Conservation (phyloP, 2,797 vertebrate genomes). For the Pseudocheirus occidentalis region DNA sequence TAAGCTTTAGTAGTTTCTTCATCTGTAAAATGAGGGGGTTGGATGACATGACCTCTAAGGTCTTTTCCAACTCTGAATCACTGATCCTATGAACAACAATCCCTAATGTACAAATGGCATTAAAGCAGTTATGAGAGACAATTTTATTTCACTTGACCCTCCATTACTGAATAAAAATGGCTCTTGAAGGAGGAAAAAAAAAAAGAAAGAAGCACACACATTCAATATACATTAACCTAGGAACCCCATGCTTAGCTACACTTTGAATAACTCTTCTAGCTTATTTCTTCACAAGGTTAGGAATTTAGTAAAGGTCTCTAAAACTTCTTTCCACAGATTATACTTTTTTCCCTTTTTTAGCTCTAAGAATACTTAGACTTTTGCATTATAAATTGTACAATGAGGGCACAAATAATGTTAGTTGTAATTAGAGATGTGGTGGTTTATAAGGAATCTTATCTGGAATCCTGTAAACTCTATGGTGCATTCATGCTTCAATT, state of each 20-base stretch:
- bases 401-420: background rate
- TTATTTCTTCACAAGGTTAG: background rate
- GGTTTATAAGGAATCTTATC: conserved; percentile 41
- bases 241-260: background rate
- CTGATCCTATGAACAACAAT: background rate
- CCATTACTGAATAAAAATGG: background rate
- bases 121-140: background rate
- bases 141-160: background rate
- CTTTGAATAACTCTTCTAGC: background rate
- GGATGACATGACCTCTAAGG: background rate
- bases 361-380: conserved; percentile 24
- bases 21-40: background rate
- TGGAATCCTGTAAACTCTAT: conserved; percentile 42
- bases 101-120: background rate
- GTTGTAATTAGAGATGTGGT: conserved; percentile 22
- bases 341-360: background rate
- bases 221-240: background rate
- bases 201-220: background rate
- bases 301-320: background rate
- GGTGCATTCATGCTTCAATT: conserved; percentile 17
- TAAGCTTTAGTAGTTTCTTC: background rate
- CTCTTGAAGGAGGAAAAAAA: background rate
- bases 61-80: background rate
- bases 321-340: background rate
- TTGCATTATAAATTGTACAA: background rate